A percentile compares a stretch with the other conserved stretches of the same genome.
Conservation (phyloP, 2,888 invertebrate genomes). For the Ceriagrion tenellum region DNA sequence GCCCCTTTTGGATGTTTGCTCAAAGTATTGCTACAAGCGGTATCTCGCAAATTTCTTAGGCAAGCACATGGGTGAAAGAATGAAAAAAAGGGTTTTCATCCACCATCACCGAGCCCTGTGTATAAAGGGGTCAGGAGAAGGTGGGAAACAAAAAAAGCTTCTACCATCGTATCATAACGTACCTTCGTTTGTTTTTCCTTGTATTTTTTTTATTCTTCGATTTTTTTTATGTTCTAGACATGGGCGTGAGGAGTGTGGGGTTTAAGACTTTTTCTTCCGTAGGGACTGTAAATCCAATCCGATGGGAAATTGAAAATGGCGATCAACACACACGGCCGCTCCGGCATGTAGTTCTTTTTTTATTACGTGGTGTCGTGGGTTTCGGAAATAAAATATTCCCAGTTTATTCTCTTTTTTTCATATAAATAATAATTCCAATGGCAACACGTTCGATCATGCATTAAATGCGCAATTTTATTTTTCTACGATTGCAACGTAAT, state of each 20-base stretch:
- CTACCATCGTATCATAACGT: neutral
- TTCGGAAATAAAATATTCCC: neutral
- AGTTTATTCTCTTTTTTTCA: neutral
- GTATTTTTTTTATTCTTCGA: neutral
- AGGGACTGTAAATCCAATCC: neutral
- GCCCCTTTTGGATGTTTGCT: neutral
- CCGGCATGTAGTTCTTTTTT: neutral
- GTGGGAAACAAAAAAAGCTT: neutral
- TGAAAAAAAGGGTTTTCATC: neutral
- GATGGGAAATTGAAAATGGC: constrained; percentile 29
- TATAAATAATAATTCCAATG: neutral
- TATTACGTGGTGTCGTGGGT: neutral
- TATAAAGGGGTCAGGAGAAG: neutral
- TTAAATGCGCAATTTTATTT: neutral
- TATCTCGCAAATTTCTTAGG: constrained; percentile 35
- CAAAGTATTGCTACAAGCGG: constrained; percentile 32
- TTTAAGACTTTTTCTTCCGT: neutral
- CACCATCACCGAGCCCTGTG: neutral
- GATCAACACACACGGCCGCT: neutral
- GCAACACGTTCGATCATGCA: neutral
- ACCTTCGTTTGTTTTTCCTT: neutral
- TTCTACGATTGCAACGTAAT: neutral
- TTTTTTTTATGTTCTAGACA: neutral
- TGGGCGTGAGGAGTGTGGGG: neutral
- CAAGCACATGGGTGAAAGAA: neutral